These are phyloP conservation scores for Diorhabda carinulata DNA, from an alignment of 1,140 invertebrate species.

Conservation along the genomic window DNA sequence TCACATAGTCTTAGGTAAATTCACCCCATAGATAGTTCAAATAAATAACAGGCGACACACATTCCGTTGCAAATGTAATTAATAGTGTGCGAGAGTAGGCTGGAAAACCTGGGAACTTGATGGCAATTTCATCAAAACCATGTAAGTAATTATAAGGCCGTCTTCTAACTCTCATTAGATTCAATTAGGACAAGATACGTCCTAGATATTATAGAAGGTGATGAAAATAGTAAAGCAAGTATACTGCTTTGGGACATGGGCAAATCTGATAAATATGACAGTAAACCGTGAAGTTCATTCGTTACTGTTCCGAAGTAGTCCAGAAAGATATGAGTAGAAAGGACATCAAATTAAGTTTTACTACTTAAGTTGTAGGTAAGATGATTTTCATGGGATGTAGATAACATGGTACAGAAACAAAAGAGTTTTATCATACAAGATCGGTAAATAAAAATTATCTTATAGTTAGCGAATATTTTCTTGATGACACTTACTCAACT, in stretches of 20 bases:
- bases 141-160: slow-evolving; percentile 2
- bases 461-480: too few relatives aligned
- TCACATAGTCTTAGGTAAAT: neutral
- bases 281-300: neutral
- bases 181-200: slow-evolving; percentile 2
- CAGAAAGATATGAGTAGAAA: neutral
- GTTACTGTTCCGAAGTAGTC: neutral
- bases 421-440: too few relatives aligned
- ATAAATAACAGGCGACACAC: neutral
- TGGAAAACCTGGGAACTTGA: neutral
- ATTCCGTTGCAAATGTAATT: neutral
- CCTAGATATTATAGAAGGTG: neutral
- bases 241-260: neutral
- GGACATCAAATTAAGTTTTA: neutral
- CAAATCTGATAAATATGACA: neutral
- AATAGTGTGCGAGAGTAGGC: neutral
- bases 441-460: too few relatives aligned
- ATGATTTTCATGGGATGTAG: too few relatives aligned
- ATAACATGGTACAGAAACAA: too few relatives aligned
- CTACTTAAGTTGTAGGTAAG: neutral
- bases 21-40: neutral
- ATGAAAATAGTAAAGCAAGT: slow-evolving; percentile 1
- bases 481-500: too few relatives aligned
- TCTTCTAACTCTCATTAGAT: neutral
- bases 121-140: neutral